phyloP scores from a whole-genome alignment of 2,888 invertebrate genomes.

The Sesamia inferens region DNA sequence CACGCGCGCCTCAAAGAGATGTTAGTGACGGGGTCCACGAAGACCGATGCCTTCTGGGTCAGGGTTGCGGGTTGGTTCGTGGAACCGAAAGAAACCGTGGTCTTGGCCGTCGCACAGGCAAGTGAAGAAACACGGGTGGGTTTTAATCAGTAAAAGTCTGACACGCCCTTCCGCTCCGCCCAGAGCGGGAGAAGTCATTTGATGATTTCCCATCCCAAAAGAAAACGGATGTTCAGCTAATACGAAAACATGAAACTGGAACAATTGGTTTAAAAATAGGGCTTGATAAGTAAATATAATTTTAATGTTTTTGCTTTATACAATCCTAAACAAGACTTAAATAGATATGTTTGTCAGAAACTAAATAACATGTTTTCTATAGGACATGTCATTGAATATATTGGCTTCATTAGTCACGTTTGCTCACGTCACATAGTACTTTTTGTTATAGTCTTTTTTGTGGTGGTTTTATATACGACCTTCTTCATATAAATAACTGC shows the following conservation, averaged over 20 bases:
- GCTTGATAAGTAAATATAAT: not conserved
- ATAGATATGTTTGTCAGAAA: not conserved
- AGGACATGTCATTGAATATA: slow-evolving; percentile 17
- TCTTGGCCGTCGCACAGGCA: no score
- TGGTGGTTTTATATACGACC: slow-evolving; percentile 5
- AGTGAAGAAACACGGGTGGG: no score
- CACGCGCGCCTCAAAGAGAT: no score
- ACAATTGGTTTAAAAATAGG: not conserved
- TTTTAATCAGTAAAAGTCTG: no score
- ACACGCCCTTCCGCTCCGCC: no score
- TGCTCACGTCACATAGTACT: not conserved
- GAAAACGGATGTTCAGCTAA: no score
- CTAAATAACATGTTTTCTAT: not conserved
- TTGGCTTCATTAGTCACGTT: slow-evolving; percentile 27
- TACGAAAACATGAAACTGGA: not conserved
- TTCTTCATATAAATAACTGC: slow-evolving; percentile 4
- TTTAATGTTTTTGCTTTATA: not conserved
- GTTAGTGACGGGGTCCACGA: no score
- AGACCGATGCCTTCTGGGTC: no score
- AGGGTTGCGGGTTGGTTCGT: no score
- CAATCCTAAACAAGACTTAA: not conserved
- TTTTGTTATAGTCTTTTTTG: not conserved
- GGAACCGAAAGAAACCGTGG: no score
- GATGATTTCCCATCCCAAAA: no score
- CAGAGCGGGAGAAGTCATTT: no score